Percentiles rank a stretch among this genome's conserved stretches.
phyloP scores from a whole-genome alignment of 2,113 vertebrate genomes.

The Euleptes europaea region DNA sequence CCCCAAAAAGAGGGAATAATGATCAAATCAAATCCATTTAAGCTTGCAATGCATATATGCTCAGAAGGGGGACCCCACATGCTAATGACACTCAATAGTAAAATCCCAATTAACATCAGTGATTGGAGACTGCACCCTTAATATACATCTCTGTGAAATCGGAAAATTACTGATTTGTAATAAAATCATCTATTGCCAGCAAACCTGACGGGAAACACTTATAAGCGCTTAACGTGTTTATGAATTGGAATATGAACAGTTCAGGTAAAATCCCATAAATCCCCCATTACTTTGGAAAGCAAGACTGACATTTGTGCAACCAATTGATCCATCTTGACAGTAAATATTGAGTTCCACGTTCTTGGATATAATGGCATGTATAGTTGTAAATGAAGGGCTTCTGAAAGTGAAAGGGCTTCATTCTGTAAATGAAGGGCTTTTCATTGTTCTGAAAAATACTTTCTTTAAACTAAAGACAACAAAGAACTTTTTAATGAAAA shows the following conservation, averaged over 20 bases:
- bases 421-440: constrained; percentile 20
- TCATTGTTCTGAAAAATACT: constrained; percentile 33
- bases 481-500: not conserved
- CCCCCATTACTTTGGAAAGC: not conserved
- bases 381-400: constrained; percentile 6
- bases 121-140: not conserved
- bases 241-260: not conserved
- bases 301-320: constrained; percentile 15
- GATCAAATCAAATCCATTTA: not conserved
- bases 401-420: too few relatives aligned
- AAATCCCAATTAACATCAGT: not conserved
- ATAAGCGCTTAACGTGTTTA: not conserved
- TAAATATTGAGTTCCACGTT: constrained; percentile 11
- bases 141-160: not conserved
- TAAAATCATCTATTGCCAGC: not conserved
- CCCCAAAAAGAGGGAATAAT: not conserved
- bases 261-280: not conserved
- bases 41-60: not conserved
- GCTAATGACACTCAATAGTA: not conserved
- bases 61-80: not conserved
- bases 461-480: constrained; percentile 2
- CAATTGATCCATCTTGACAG: constrained; percentile 23
- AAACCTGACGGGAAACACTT: not conserved
- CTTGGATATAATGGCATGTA: constrained; percentile 21
- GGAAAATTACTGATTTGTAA: not conserved